A percentile compares a stretch with the other conserved stretches of the same genome.
Conservation (phyloP, 2,888 invertebrate genomes). For the Diarsia rubi region DNA sequence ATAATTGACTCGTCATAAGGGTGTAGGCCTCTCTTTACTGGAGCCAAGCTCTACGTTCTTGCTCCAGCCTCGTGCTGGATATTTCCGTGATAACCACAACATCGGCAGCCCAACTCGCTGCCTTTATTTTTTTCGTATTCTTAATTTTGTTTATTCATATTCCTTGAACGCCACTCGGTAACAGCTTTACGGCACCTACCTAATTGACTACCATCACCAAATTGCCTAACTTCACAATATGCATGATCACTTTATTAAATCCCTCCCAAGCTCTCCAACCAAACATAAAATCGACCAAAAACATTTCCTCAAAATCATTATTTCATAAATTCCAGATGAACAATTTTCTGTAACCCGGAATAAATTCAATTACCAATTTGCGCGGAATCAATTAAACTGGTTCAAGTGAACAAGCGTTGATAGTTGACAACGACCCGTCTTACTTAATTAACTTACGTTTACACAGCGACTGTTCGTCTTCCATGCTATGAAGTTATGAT, state of each 20-base stretch:
- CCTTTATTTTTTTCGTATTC: no score
- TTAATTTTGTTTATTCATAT: no score
- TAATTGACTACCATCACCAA: background rate
- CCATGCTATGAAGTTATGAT: background rate
- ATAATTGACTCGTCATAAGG: no score
- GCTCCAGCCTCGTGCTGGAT: no score
- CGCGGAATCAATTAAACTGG: conserved; percentile 53
- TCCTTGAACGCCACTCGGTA: no score
- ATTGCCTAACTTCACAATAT: background rate
- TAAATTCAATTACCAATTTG: conserved; percentile 50
- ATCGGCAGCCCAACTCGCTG: no score
- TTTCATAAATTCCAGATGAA: conserved; percentile 35
- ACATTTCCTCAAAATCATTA: conserved; percentile 17
- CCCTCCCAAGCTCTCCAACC: background rate
- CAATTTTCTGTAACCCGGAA: conserved; percentile 37
- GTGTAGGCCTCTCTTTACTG: no score
- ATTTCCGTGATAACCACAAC: no score
- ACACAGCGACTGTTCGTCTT: background rate
- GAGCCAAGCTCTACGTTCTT: no score
- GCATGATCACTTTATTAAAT: background rate
- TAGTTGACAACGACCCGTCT: conserved; percentile 41
- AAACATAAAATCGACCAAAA: conserved; percentile 14
- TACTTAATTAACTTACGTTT: conserved; percentile 50
- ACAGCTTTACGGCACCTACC: no score
- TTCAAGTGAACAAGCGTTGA: conserved; percentile 49